A percentile compares a stretch with the other conserved stretches of the same genome.
These are phyloP conservation scores for Drosophila silvestris DNA, from an alignment of 2,888 invertebrate genomes.

Conservation along the genomic window DNA sequence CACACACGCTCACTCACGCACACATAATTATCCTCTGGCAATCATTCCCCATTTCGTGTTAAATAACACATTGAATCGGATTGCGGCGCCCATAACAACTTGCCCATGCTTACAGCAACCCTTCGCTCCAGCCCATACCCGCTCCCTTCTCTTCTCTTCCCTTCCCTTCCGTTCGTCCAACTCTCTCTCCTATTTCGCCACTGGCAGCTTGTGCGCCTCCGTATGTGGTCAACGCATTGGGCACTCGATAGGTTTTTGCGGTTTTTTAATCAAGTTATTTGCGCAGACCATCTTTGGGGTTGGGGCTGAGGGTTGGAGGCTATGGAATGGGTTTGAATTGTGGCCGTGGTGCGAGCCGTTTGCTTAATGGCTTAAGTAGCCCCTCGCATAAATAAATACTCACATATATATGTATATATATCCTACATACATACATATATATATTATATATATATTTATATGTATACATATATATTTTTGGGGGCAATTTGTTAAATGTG, in stretches of 20 bases:
- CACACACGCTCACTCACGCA: conserved; percentile 1
- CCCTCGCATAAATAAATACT: conserved; percentile 64
- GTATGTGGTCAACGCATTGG: conserved; percentile 64
- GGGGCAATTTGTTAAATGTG: conserved; percentile 78
- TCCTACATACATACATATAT: conserved; percentile 18
- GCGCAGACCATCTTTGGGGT: conserved; percentile 46
- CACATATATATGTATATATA: conserved; percentile 26
- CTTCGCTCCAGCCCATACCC: conserved; percentile 10
- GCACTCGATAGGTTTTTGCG: conserved; percentile 79
- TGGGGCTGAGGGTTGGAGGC: not conserved
- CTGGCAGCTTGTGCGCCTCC: conserved; percentile 25
- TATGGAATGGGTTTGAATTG: not conserved
- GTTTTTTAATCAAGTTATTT: conserved; percentile 82
- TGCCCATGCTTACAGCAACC: conserved; percentile 37
- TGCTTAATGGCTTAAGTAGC: conserved; percentile 72
- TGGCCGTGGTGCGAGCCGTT: conserved; percentile 9
- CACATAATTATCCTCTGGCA: conserved; percentile 39
- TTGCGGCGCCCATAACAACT: conserved; percentile 76
- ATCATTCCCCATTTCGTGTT: conserved; percentile 81
- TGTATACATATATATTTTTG: conserved; percentile 32
- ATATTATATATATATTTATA: conserved; percentile 15
- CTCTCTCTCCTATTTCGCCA: not conserved
- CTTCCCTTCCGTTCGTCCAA: not conserved
- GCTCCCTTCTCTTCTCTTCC: not conserved
- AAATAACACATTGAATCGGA: conserved; percentile 81